Conservation (phyloP, 2,888 invertebrate genomes). For the Volucella zonaria region DNA sequence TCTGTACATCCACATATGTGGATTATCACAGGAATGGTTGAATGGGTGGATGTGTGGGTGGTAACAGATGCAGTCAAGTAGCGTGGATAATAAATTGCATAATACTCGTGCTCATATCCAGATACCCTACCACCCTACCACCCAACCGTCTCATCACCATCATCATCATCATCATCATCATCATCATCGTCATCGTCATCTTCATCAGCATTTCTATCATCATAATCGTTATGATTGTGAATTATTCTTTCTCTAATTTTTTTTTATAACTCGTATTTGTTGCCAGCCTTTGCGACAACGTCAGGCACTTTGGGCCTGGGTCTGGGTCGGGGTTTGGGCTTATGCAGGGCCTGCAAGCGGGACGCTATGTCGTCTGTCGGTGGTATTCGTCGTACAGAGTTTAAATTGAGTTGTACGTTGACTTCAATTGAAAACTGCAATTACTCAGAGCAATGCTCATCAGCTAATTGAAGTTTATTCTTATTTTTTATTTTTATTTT, state of each 20-base stretch:
- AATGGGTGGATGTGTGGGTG: constrained; percentile 3
- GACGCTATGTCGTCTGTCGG: not conserved
- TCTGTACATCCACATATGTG: too few species aligned
- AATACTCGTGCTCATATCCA: constrained; percentile 18
- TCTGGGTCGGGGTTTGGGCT: not conserved
- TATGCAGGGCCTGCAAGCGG: not conserved
- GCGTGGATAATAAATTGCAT: constrained; percentile 71
- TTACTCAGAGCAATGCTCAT: constrained; percentile 58
- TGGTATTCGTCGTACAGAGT: not conserved
- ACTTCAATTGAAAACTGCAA: constrained; percentile 56
- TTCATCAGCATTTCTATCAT: not conserved
- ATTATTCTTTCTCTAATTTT: not conserved
- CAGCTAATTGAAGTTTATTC: constrained; percentile 58
- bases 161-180: constrained; percentile 15
- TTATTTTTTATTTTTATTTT: constrained; percentile 11
- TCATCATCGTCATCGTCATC: constrained; percentile 22
- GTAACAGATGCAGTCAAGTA: constrained; percentile 49
- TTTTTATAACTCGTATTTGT: not conserved
- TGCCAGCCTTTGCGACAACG: constrained; percentile 31
- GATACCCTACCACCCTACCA: not conserved
- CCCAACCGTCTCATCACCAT: not conserved
- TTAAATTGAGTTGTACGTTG: constrained; percentile 43
- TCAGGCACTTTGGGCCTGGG: not conserved
- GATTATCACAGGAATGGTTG: too few species aligned
- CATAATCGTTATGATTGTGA: constrained; percentile 43